These are phyloP conservation scores for Pangasius krempfi DNA, from an alignment of 2,797 vertebrate genomes.

Conservation along the genomic window DNA sequence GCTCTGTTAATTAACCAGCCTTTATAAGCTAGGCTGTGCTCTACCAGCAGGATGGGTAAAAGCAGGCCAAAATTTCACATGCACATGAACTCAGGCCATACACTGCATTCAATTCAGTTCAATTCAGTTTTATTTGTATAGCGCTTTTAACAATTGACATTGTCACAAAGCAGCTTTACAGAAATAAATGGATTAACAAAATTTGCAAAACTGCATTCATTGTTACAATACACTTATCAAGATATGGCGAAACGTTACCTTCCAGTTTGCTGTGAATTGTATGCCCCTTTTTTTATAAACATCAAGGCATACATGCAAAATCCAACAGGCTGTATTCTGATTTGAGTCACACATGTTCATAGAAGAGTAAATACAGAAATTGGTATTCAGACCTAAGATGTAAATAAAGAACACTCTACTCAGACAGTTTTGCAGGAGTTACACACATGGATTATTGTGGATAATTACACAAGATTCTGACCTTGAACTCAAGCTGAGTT, in stretches of 20 bases:
- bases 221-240: slow-evolving; percentile 6
- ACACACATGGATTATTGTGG: not conserved
- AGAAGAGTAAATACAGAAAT: not conserved
- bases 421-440: not conserved
- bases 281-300: not conserved
- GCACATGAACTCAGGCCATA: slow-evolving; percentile 13
- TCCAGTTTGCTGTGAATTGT: not conserved
- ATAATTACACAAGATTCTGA: not conserved
- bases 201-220: not conserved
- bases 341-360: not conserved
- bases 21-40: slow-evolving; percentile 61
- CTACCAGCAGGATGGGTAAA: slow-evolving; percentile 37
- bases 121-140: too few species aligned
- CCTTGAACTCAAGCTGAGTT: too few species aligned
- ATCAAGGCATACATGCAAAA: not conserved
- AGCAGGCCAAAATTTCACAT: slow-evolving; percentile 34
- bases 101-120: not conserved
- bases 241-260: not conserved
- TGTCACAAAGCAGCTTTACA: too few species aligned
- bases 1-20: slow-evolving; percentile 66
- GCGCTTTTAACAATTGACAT: too few species aligned
- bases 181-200: too few species aligned
- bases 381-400: not conserved
- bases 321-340: not conserved
- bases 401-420: not conserved